phyloP scores from a whole-genome alignment of 2,888 invertebrate genomes.

The Caenorhabditis plicata region DNA sequence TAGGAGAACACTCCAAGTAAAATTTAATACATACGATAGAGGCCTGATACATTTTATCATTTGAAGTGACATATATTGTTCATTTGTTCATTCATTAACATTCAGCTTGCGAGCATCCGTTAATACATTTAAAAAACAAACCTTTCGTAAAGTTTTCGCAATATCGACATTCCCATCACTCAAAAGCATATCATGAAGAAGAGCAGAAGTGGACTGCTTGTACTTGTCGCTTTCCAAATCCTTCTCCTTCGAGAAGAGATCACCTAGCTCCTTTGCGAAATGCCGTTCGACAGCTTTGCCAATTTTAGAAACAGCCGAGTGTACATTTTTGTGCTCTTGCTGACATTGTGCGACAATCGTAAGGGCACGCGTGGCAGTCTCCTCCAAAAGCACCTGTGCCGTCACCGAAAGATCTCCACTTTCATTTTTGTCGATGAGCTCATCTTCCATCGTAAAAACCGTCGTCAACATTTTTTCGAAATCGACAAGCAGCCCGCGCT shows the following conservation, averaged over 20 bases:
- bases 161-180: conserved; percentile 38
- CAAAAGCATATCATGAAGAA: conserved; percentile 31
- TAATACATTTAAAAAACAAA: too few relatives aligned
- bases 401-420: conserved; percentile 36
- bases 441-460: conserved; percentile 9
- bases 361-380: conserved; percentile 7
- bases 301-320: conserved; percentile 82
- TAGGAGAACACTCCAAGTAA: too few relatives aligned
- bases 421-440: conserved; percentile 16
- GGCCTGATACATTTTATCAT: too few relatives aligned
- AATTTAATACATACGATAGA: too few relatives aligned
- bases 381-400: conserved; percentile 44
- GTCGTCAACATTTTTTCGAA: neutral
- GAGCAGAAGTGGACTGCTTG: neutral
- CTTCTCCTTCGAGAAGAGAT: conserved; percentile 43
- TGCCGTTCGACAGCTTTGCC: conserved; percentile 85
- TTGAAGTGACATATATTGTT: too few relatives aligned
- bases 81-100: too few relatives aligned
- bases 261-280: conserved; percentile 33
- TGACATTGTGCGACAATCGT: conserved; percentile 19
- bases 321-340: conserved; percentile 74
- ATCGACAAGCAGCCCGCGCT: neutral
- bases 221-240: conserved; percentile 38
- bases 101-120: too few relatives aligned
- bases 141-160: conserved; percentile 48